phyloP scores from a whole-genome alignment of 2,797 vertebrate species.

The Bradypus variegatus region DNA sequence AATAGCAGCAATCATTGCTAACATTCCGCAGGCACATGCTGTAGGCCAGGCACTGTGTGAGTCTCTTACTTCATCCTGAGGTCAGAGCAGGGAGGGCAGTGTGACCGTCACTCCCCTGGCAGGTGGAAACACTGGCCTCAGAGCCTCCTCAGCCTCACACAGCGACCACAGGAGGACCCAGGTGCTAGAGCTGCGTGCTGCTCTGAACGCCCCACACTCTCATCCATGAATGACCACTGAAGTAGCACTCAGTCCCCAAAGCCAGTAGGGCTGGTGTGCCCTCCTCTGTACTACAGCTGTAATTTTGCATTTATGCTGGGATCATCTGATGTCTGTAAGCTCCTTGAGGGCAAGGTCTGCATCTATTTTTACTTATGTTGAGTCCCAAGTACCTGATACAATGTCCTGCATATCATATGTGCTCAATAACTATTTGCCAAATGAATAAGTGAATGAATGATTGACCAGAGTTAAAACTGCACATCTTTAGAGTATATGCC shows the following conservation, averaged over 20 bases:
- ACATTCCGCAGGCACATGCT: neutral
- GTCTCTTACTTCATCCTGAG: neutral
- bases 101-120: neutral
- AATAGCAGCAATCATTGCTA: accelerated
- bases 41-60: accelerated
- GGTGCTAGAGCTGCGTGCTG: too few relatives aligned
- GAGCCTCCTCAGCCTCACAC: neutral
- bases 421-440: neutral
- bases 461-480: neutral
- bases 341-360: neutral
- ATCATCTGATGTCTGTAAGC: neutral
- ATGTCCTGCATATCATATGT: neutral
- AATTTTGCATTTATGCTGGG: neutral
- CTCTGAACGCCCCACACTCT: neutral
- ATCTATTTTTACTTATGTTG: neutral
- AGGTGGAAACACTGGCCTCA: neutral
- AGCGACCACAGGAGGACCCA: neutral
- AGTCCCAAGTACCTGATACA: neutral
- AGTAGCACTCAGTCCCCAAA: accelerated
- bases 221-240: accelerated
- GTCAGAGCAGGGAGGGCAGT: neutral
- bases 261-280: too few relatives aligned
- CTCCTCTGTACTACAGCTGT: neutral
- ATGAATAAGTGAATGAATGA: neutral
- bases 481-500: neutral